These are phyloP conservation scores for Heliconius himera DNA, from an alignment of 1,140 invertebrate species.

Conservation along the genomic window DNA sequence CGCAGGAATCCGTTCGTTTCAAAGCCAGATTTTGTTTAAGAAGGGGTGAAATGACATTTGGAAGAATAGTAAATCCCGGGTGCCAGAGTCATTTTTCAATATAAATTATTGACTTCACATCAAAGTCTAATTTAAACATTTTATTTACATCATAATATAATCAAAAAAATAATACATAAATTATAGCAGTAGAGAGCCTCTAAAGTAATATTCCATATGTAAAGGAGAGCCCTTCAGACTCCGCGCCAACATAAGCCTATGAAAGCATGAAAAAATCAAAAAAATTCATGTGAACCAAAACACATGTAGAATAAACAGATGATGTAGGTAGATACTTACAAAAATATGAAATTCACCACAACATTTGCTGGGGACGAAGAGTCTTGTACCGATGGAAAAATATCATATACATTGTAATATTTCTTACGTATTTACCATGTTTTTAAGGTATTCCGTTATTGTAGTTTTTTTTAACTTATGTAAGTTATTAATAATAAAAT, in stretches of 20 bases:
- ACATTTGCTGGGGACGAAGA: constrained; percentile 75
- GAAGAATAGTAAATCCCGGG: constrained; percentile 69
- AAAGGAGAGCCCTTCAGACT: constrained; percentile 48
- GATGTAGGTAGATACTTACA: constrained; percentile 80
- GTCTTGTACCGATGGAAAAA: constrained; percentile 47
- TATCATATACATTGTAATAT: background rate
- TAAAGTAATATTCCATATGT: constrained; percentile 48
- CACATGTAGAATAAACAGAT: constrained; percentile 81
- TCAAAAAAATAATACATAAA: background rate
- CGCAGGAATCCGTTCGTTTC: constrained; percentile 73
- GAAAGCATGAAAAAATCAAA: constrained; percentile 80
- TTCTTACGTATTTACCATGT: background rate
- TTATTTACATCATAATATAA: background rate
- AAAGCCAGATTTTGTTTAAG: constrained; percentile 73
- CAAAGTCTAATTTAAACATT: constrained; percentile 18
- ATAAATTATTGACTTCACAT: constrained; percentile 46
- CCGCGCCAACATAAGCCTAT: constrained; percentile 67
- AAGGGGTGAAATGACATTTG: constrained; percentile 79
- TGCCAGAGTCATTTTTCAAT: constrained; percentile 75
- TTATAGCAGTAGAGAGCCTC: constrained; percentile 40
- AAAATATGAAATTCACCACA: constrained; percentile 82
- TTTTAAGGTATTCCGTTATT: too few relatives aligned
- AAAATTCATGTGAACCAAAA: constrained; percentile 81
- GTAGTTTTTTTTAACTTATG: too few relatives aligned
- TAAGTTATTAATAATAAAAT: too few relatives aligned